Conservation (phyloP, 2,888 invertebrate genomes). For the Heliconius aoede region DNA sequence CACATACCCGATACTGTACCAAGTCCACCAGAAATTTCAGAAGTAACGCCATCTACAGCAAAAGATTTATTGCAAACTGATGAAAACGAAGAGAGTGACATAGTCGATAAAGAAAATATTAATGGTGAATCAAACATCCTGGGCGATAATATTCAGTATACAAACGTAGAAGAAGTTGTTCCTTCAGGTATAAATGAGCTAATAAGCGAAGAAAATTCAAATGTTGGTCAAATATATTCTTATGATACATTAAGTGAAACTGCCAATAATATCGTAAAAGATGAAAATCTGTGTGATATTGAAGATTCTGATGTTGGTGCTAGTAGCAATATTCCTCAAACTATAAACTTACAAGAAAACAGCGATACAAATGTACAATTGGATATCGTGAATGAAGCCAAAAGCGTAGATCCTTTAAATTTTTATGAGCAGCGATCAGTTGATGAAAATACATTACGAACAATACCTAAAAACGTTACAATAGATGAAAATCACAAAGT, state of each 20-base stretch:
- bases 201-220: background rate
- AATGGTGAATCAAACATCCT: background rate
- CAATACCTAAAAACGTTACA: background rate
- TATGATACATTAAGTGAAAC: background rate
- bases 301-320: slow-evolving; percentile 25
- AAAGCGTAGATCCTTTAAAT: background rate
- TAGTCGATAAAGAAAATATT: background rate
- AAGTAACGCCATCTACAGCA: background rate
- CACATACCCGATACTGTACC: slow-evolving; percentile 22
- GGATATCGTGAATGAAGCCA: background rate
- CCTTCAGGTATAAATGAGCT: background rate
- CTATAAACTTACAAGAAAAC: background rate
- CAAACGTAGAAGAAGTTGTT: slow-evolving; percentile 9
- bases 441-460: background rate
- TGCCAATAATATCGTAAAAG: background rate
- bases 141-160: background rate
- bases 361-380: background rate
- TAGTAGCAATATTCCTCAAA: slow-evolving; percentile 10
- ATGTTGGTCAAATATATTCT: background rate
- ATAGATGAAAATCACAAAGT: slow-evolving; percentile 34
- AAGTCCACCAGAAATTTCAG: slow-evolving; percentile 30
- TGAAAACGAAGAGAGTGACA: slow-evolving; percentile 6
- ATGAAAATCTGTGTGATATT: slow-evolving; percentile 10
- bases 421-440: slow-evolving; percentile 3
- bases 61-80: background rate